Evolutionary conservation across 2,797 vertebrate species (phyloP), one percentile per base, ranked within the genome.

Genomic region (Xenopus petersii): DNA sequence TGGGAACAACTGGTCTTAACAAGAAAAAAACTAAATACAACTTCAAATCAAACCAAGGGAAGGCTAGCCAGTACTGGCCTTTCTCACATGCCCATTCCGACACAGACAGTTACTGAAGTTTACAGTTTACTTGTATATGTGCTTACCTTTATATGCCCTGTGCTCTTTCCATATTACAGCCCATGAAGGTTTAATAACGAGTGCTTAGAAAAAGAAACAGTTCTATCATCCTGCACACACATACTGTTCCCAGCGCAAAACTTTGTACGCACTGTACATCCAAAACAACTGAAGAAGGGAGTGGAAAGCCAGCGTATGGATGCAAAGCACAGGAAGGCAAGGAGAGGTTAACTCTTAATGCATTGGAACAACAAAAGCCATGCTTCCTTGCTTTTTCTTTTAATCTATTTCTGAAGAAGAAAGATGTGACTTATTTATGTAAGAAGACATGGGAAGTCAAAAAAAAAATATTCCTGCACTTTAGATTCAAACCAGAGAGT

Each of bases 331-430:
- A 51, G 49, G 49, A 67, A 79, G 87, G 88, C 86, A 88, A 87
- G 84, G 82, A 85, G 59, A 65, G 4, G 56, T 21, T 65, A 69
- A 82, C 74, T 83, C 76, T 81, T 84, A 55, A 30, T 30, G 26
- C 26, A 30, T 30, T 30, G 26, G 26, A 55, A 84, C 80, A 0
- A 0, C 54, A 75, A 80, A 82, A 80, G 83, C 75, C 75, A 62
- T 54, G 81, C 81, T 80, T 46, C 5, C 81, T 75, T 80, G 83
- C 85, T 88, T 85, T 90, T 89, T 88, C 36, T 82, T 85, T 88
- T 88, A 82, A 84, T 88, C 83, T 75, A 76, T 75, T 90, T 90
- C 84, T 82, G 84, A 84, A 87, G 83, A 86, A 82, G 21, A 87
- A 83, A 86, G 84, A 85, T 74, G 60, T 81, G 77, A 80, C 74